Base-by-base conservation (phyloP, 2,888 invertebrate species). In the Drosophila diplacantha region DNA sequence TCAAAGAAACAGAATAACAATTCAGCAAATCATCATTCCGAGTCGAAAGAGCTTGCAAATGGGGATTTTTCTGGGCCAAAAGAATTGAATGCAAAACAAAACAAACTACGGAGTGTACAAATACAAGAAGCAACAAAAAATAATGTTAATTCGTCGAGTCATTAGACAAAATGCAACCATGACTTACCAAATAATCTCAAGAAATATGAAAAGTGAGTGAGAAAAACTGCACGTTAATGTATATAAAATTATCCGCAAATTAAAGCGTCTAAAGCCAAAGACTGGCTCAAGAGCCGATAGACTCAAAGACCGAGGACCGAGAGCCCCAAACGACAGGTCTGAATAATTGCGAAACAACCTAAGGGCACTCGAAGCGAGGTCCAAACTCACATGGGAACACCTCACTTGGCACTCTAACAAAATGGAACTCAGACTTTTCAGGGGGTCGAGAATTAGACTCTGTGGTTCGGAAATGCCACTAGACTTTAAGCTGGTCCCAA, bases 161-260 rank as follows among this genome's bases (percentile, higher is more conserved):
- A 81, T 81, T 81, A 81, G 69, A 67, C 73, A 66, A 75, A 83
- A 71, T 81, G 76, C 83, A 81, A 57, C 79, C 79, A 81, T 83
- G 80, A 80, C 80, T 68, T 70, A 71, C 76, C 49, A 67, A 81
- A 76, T 66, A 73, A 68, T 58, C 54, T 44, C 68, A 58, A 75
- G 72, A 74, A 74, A 74, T 72, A 77, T 71, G 71, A 64, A 69
- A 74, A 69, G 51, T 55, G 59, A 69, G 51, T 74, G 72, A 56
- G 38, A 67, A 81, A 79, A 79, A 79, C 61, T 81, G 82, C 76
- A 79, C 62, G 79, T 75, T 80, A 80, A 83, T 83, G 80, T 69
- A 60, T 76, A 75, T 71, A 75, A 81, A 73, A 81, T 81, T 73
- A 83, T 81, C 79, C 67, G 71, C 75, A 79, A 83, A 80, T 81